A percentile compares a stretch with the other conserved stretches of the same genome.
Evolutionary conservation across 2,888 invertebrate species (phyloP).

Genomic region (Trissolcus brochymenae): DNA sequence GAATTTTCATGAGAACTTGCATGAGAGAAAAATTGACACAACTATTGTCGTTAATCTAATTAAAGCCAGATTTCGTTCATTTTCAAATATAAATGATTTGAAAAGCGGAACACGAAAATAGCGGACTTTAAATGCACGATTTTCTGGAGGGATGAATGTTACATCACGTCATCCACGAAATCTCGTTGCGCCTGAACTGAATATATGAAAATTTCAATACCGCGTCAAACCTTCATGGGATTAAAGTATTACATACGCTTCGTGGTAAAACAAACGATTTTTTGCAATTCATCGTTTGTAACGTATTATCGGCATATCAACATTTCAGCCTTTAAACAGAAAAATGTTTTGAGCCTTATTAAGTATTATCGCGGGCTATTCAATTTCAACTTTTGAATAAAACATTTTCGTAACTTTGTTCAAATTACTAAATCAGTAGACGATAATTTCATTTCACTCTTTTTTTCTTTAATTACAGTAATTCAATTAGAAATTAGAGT

Average conservation of each 20-base stretch:
- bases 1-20: too few species aligned
- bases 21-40: too few species aligned
- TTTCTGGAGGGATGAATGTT: conserved; percentile 18
- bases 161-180: conserved; percentile 10
- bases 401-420: too few species aligned
- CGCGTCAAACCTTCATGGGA: conserved; percentile 22
- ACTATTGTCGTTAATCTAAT: too few species aligned
- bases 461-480: too few species aligned
- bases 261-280: conserved; percentile 10
- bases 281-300: conserved; percentile 5
- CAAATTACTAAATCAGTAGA: too few species aligned
- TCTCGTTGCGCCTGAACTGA: conserved; percentile 5
- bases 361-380: neutral
- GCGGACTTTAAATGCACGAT: conserved; percentile 2
- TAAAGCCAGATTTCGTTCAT: too few species aligned
- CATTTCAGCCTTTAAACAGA: neutral
- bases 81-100: too few species aligned
- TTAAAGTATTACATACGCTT: conserved; percentile 16
- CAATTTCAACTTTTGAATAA: neutral
- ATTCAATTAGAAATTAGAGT: too few species aligned
- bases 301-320: conserved; percentile 6
- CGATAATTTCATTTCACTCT: too few species aligned
- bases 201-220: conserved; percentile 23
- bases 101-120: too few species aligned
- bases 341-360: too few species aligned